A percentile compares a stretch with the other conserved stretches of the same genome.
phyloP scores from a whole-genome alignment of 2,797 vertebrate genomes.

The Crenuchus spilurus region DNA sequence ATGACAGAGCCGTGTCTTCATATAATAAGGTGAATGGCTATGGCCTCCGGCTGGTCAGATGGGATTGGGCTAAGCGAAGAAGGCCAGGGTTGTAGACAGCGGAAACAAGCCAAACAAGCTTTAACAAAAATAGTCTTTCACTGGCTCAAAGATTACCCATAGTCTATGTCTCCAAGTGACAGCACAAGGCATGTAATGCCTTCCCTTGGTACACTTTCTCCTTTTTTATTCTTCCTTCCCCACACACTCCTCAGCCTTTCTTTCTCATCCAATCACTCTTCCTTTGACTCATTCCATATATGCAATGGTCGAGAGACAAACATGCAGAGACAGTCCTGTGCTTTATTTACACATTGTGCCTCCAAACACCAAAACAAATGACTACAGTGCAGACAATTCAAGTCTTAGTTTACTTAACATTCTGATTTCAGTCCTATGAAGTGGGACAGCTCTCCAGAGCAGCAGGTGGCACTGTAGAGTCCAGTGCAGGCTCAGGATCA shows the following conservation, averaged over 20 bases:
- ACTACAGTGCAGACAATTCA: too few relatives aligned
- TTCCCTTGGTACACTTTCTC: neutral
- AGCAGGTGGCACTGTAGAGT: too few relatives aligned
- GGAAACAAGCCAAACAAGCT: conserved; percentile 25
- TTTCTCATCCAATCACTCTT: neutral
- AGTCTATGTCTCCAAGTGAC: neutral
- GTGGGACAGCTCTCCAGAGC: too few relatives aligned
- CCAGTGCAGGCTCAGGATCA: too few relatives aligned
- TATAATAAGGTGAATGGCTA: neutral
- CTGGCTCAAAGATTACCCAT: neutral
- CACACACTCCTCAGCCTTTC: neutral
- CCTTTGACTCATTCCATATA: neutral
- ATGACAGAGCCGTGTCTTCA: neutral
- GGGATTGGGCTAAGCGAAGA: conserved; percentile 19
- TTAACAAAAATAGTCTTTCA: conserved; percentile 38
- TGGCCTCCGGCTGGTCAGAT: neutral
- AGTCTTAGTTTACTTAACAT: too few relatives aligned
- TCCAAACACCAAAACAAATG: too few relatives aligned
- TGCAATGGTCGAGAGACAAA: too few relatives aligned
- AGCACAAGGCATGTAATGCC: neutral
- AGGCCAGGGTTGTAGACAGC: conserved; percentile 28
- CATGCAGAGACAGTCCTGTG: neutral
- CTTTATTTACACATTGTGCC: too few relatives aligned
- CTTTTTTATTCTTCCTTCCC: neutral
- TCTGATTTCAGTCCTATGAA: too few relatives aligned